phyloP scores from a whole-genome alignment of 2,888 invertebrate genomes.

The Orchesella flavescens region DNA sequence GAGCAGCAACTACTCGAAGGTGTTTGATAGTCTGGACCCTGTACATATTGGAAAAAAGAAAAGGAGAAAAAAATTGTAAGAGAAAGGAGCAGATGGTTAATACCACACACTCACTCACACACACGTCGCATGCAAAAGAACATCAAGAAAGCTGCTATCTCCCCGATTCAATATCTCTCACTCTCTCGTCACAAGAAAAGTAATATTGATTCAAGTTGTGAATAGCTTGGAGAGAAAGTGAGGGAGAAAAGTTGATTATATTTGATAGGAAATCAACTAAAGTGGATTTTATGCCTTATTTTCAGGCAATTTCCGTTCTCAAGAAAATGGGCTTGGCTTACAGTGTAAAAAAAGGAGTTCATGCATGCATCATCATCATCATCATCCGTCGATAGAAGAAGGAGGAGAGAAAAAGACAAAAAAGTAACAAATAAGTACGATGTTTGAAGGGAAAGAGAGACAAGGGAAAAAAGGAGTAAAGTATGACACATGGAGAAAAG shows the following conservation, averaged over 20 bases:
- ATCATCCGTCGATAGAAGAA: neutral
- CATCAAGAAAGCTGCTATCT: neutral
- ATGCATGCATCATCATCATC: slow-evolving; percentile 28
- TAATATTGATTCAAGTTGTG: slow-evolving; percentile 1
- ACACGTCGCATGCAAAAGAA: slow-evolving; percentile 5
- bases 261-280: slow-evolving; percentile 61
- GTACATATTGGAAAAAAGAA: neutral
- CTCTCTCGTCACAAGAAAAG: neutral
- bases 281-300: slow-evolving; percentile 61
- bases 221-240: neutral
- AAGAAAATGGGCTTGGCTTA: neutral
- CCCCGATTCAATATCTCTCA: neutral
- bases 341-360: slow-evolving; percentile 16
- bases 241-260: slow-evolving; percentile 58
- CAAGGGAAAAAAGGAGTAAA: slow-evolving; percentile 1
- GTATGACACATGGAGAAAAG: slow-evolving; percentile 15
- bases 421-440: neutral
- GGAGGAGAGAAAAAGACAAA: neutral
- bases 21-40: slow-evolving; percentile 70
- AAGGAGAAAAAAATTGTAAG: slow-evolving; percentile 6
- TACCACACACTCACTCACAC: neutral
- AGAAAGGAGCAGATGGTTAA: slow-evolving; percentile 12
- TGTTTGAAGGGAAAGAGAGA: neutral
- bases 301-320: slow-evolving; percentile 58
- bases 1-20: slow-evolving; percentile 58